Base-by-base conservation (phyloP, 2,888 invertebrate species). In the Habrosyne pyritoides region DNA sequence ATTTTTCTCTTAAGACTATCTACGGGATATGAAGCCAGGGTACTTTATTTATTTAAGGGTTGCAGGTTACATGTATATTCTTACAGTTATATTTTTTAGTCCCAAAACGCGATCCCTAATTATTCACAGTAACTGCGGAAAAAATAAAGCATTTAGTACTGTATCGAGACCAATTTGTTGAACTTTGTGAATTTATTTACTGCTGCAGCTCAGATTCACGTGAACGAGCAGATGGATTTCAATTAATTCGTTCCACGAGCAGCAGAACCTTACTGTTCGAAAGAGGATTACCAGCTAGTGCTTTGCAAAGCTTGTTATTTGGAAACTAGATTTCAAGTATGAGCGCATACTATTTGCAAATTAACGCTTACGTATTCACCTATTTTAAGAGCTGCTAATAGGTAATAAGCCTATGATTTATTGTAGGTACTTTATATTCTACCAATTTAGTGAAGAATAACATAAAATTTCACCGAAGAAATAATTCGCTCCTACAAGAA, bases 241-340 rank as follows among this genome's bases (percentile, higher is more conserved):
- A 77, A 79, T 82, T 79, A 79, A 79, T 73, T 71, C 50, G 57
- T 63, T 60, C 49, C 66, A 62, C 61, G 51, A 60, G 55, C 62
- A 61, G 55, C n/a, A n/a, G n/a, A n/a, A 56, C 61, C 54, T 63
- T 57, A 54, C 50, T 53, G 55, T 52, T 58, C 56, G 54, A 62
- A 70, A 71, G 61, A 64, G 66, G 63, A 76, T 72, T 69, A 72
- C 66, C 57, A 50, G 63, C 62, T 57, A 61, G 58, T 56, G 57
- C 61, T 69, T 64, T 62, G 55, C 48, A 59, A 64, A 56, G 56
- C 59, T 61, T 53, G 61, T 59, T 62, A 64, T 68, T 66, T 59
- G 49, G 42, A 51, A 53, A 64, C 57, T 61, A 56, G 54, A 60
- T 63, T 55, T 58, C 49, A 28, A 26, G 14, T 65, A 63, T 55